Percentiles rank a stretch among this genome's conserved stretches.
phyloP scores from a whole-genome alignment of 2,113 vertebrate genomes.

The Eublepharis macularius region DNA sequence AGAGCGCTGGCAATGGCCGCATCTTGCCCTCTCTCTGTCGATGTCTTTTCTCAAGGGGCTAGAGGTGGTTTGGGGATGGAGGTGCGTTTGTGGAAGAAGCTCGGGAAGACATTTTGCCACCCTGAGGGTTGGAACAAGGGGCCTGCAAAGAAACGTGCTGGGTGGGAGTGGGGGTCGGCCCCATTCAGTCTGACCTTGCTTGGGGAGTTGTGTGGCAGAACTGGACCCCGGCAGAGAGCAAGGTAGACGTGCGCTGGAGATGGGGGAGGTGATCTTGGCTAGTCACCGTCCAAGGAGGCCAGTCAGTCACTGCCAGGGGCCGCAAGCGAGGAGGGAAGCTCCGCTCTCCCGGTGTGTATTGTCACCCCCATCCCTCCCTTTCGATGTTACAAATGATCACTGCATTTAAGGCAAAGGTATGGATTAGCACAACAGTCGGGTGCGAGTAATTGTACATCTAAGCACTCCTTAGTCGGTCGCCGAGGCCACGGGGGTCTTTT shows the following conservation, averaged over 20 bases:
- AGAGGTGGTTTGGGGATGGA: constrained; percentile 37
- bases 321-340: constrained; percentile 52
- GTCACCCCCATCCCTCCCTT: too few species aligned
- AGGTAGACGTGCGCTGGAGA: constrained; percentile 58
- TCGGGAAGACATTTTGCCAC: constrained; percentile 70
- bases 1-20: neutral
- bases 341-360: constrained; percentile 26
- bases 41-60: constrained; percentile 13
- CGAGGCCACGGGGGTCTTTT: constrained; percentile 65
- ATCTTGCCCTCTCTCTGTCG: neutral
- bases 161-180: constrained; percentile 36
- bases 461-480: constrained; percentile 56
- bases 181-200: constrained; percentile 68
- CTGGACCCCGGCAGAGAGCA: constrained; percentile 64
- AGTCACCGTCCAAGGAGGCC: constrained; percentile 53
- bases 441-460: constrained; percentile 69
- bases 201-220: constrained; percentile 61
- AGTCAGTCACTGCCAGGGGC: constrained; percentile 49
- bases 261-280: constrained; percentile 54
- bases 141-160: constrained; percentile 47
- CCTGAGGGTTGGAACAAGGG: constrained; percentile 62
- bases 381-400: constrained; percentile 55
- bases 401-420: constrained; percentile 58
- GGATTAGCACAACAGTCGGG: constrained; percentile 49
- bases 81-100: constrained; percentile 41